phyloP scores from a whole-genome alignment of 2,888 invertebrate species.

The Oscheius sp. region DNA sequence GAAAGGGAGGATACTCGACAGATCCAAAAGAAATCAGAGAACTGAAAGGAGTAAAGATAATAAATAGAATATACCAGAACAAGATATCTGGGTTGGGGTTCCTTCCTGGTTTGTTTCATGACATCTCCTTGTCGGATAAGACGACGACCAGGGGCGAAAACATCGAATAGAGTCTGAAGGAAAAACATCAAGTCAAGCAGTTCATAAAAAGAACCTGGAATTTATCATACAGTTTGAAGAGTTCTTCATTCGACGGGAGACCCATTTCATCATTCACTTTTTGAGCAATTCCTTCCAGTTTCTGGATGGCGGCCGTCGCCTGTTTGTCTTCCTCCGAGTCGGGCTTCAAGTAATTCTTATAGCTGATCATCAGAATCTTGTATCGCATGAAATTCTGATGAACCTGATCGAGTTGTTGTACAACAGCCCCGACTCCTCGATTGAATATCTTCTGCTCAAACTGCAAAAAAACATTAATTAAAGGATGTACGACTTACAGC shows the following conservation, averaged over 20 bases:
- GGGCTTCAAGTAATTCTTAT: constrained; percentile 46
- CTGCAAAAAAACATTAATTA: constrained; percentile 29
- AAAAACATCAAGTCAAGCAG: neutral
- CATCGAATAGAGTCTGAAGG: constrained; percentile 58
- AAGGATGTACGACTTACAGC: constrained; percentile 36
- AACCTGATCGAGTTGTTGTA: constrained; percentile 59
- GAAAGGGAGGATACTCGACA: constrained; percentile 46
- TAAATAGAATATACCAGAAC: constrained; percentile 54
- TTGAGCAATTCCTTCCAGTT: constrained; percentile 55
- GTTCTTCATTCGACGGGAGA: constrained; percentile 52
- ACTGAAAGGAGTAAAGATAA: constrained; percentile 48
- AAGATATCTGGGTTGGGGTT: constrained; percentile 52
- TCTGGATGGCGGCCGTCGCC: constrained; percentile 55
- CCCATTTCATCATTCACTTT: constrained; percentile 60
- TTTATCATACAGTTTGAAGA: constrained; percentile 54
- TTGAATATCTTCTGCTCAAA: constrained; percentile 56
- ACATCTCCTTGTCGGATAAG: constrained; percentile 61
- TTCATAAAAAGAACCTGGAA: constrained; percentile 49
- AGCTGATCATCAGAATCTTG: constrained; percentile 64
- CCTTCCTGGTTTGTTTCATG: constrained; percentile 62
- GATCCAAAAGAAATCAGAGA: constrained; percentile 63
- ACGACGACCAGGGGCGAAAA: constrained; percentile 58
- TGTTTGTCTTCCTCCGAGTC: constrained; percentile 40
- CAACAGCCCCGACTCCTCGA: constrained; percentile 54
- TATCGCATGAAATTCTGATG: constrained; percentile 64